Percentiles rank a stretch among this genome's conserved stretches.
Evolutionary conservation across 2,888 invertebrate species (phyloP).

Genomic region (Drosophila acutilabella): DNA sequence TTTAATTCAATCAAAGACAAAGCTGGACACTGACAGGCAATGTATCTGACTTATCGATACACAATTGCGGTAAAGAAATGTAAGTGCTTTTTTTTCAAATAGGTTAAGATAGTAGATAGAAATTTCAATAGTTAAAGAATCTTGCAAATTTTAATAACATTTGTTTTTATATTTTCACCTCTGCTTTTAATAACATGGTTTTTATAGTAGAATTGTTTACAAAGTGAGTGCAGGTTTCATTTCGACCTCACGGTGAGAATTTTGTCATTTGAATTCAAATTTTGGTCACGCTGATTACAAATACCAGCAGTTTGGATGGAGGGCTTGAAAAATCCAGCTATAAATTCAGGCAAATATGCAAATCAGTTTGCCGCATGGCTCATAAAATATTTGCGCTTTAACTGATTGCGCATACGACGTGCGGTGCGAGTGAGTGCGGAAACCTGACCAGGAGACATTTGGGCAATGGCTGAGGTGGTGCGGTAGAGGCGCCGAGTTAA

Average conservation of each 20-base stretch:
- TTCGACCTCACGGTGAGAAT: slow-evolving; percentile 18
- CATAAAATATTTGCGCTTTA: slow-evolving; percentile 73
- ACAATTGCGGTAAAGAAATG: slow-evolving; percentile 37
- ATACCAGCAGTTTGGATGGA: slow-evolving; percentile 30
- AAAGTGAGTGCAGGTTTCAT: slow-evolving; percentile 13
- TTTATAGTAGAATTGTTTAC: not conserved
- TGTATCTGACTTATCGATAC: slow-evolving; percentile 26
- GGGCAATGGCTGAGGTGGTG: slow-evolving; percentile 30
- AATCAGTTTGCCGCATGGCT: slow-evolving; percentile 71
- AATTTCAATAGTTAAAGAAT: not conserved
- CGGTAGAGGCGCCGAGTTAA: slow-evolving; percentile 50
- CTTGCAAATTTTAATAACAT: not conserved
- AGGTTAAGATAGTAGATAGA: not conserved
- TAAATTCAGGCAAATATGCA: slow-evolving; percentile 67
- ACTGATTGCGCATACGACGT: slow-evolving; percentile 70
- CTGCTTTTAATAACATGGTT: not conserved
- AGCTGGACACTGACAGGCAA: slow-evolving; percentile 60
- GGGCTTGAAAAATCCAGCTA: slow-evolving; percentile 31
- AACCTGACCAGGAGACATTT: slow-evolving; percentile 62
- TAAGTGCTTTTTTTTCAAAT: not conserved
- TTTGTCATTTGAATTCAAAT: slow-evolving; percentile 52
- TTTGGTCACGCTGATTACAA: slow-evolving; percentile 61
- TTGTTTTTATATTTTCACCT: not conserved
- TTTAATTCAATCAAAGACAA: slow-evolving; percentile 80
- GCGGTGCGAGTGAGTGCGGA: slow-evolving; percentile 37